Conservation (phyloP, 2,888 invertebrate species). For the Palloptera scutellata region DNA sequence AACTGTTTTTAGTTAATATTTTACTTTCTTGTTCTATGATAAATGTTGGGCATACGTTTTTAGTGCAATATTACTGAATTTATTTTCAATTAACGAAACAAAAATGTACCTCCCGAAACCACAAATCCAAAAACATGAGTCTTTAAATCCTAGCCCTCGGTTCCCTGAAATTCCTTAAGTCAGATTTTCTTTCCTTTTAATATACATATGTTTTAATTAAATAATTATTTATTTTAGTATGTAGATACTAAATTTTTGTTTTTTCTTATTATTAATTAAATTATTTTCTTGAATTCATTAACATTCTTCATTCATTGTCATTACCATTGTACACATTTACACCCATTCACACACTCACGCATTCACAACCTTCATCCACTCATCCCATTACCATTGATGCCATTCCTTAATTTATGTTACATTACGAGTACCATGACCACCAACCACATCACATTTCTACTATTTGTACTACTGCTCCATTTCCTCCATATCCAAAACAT, state of each 20-base stretch:
- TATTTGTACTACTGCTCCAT: neutral
- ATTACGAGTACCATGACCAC: neutral
- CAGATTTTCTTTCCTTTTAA: neutral
- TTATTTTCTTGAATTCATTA: neutral
- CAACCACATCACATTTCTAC: neutral
- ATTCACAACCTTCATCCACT: neutral
- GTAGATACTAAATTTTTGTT: too few relatives aligned
- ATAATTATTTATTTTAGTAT: neutral
- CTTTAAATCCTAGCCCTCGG: neutral
- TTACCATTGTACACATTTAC: neutral
- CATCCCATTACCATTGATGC: neutral
- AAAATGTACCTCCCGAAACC: too few relatives aligned
- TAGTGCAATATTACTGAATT: slow-evolving; percentile 40
- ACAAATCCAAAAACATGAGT: too few relatives aligned
- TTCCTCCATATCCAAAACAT: slow-evolving; percentile 30
- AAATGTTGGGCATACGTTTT: slow-evolving; percentile 30
- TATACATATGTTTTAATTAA: neutral
- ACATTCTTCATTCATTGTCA: neutral
- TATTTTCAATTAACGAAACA: neutral
- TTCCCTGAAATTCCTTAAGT: neutral
- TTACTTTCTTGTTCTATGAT: neutral
- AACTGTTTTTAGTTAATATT: too few relatives aligned
- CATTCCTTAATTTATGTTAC: neutral
- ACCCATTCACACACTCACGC: neutral
- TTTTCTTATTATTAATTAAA: neutral